Base-by-base conservation (phyloP, 2,797 vertebrate species). In the Macroramphosus scolopax region DNA sequence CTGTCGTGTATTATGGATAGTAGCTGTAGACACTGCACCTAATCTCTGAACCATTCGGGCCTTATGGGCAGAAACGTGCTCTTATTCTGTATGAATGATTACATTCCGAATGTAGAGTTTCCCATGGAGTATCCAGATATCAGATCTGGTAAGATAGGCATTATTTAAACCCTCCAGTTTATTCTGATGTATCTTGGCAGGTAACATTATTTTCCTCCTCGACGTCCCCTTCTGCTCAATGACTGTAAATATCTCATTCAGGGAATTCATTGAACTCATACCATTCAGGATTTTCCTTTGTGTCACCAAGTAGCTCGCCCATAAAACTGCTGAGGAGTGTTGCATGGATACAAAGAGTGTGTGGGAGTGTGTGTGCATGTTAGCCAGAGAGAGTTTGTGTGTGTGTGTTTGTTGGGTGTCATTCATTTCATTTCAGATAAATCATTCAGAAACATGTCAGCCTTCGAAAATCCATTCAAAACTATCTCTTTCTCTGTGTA, bases 231-330 rank as follows among this genome's bases (percentile, higher is more conserved):
- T n/a, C n/a, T n/a, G n/a, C n/a, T n/a, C 70, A 78, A 50, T 2
- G 37, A 35, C 74, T 71, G 59, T 66, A 60, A 75, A 82, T 58
- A 66, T 74, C 47, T 72, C 72, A 78, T 85, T 83, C 78, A 80
- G 24, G 10, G 28, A 48, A 29, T 73, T 77, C 60, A 77, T 8
- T 68, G 60, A 74, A 39, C 45, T 16, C 54, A 29, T 30, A 34
- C 72, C 81, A 81, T 84, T 84, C 75, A 82, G 48, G 60, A 64
- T 64, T 69, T 34, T 32, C 64, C 39, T 78, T 78, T 81, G 64
- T 81, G 66, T 70, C 28, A 2, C 52, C 55, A 59, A 80, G 71
- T 30, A 67, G 72, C 76, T 74, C 63, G 52, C 44, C 61, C 50
- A 49, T 68, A 39, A 70, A 75, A 67, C 63, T 55, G 56, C 53